Percentiles rank a stretch among this genome's conserved stretches.
Evolutionary conservation across 2,888 invertebrate species (phyloP).

Genomic region (Oscheius sp.): DNA sequence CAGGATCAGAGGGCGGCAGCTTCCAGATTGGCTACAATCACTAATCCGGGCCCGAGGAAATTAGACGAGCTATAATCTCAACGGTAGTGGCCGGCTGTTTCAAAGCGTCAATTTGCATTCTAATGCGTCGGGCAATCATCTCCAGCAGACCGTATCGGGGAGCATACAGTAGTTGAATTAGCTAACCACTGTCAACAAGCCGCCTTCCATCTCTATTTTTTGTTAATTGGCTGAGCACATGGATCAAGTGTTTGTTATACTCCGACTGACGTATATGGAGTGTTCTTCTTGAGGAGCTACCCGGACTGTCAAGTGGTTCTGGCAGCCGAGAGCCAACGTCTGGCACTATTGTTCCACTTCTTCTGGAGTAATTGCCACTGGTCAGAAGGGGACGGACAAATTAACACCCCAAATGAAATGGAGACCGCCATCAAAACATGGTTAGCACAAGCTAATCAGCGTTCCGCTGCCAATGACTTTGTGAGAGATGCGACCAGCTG

Average conservation of each 20-base stretch:
- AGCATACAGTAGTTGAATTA: slow-evolving; percentile 21
- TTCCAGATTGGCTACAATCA: slow-evolving; percentile 31
- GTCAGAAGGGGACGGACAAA: slow-evolving; percentile 11
- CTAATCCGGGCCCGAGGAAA: slow-evolving; percentile 27
- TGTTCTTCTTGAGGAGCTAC: slow-evolving; percentile 15
- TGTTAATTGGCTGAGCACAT: not conserved
- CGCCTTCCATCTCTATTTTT: not conserved
- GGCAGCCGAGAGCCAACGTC: slow-evolving; percentile 21
- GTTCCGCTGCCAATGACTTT: slow-evolving; percentile 24
- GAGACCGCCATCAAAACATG: slow-evolving; percentile 30
- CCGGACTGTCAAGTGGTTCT: slow-evolving; percentile 25
- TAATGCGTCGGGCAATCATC: slow-evolving; percentile 30
- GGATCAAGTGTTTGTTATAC: slow-evolving; percentile 21
- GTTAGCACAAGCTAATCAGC: slow-evolving; percentile 29
- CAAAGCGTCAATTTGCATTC: slow-evolving; percentile 28
- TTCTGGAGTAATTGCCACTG: slow-evolving; percentile 15
- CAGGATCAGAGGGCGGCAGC: slow-evolving; percentile 13
- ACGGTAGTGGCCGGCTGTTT: slow-evolving; percentile 25
- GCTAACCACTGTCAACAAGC: slow-evolving; percentile 9
- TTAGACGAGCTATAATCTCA: slow-evolving; percentile 27
- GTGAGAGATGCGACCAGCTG: slow-evolving; percentile 9
- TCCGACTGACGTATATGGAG: slow-evolving; percentile 21
- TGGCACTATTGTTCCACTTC: slow-evolving; percentile 22
- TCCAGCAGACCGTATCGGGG: slow-evolving; percentile 26
- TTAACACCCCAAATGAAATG: slow-evolving; percentile 31